Base-by-base conservation (phyloP, 2,888 invertebrate genomes). In the Amphipoea lucens region DNA sequence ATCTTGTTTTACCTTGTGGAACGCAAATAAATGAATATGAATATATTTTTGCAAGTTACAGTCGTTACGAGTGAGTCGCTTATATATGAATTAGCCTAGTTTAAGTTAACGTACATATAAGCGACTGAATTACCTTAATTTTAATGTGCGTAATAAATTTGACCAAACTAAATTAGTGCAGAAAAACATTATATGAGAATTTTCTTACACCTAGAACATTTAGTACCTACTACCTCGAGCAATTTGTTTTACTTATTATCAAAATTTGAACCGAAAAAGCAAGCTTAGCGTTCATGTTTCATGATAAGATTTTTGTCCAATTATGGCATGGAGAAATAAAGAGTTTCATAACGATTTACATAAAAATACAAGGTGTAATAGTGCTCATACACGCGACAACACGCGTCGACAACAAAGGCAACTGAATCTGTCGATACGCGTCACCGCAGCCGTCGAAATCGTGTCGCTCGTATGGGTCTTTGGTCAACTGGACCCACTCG, bases 171-270 rank as follows among this genome's bases (percentile, higher is more conserved):
- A 81, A 74, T 79, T 81, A 57, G 40, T 20, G 81, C 20, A 65
- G 40, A 40, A 57, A 29, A 79, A 4, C n/a, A 29, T 36, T 65
- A 29, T 29, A 4, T 48, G 23, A 40, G 51, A 29, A 48, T 54
- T 62, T 57, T 83, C 57, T 65, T 76, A 40, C 14, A 48, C 63
- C 68, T 76, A 63, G 83, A 12, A 68, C 48, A 54, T 73, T 70
- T 45, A 65, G 62, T 20, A 40, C 29, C 29, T 29, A 29, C 42
- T 60, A 48, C 54, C 14, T 62, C 20, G 20, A 57, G 54, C 70
- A 71, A 81, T 81, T 84, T 79, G 62, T 81, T 79, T 57, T 20
- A 29, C 40, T 36, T 77, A 45, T 9, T 54, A 51, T 40, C 23
- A 42, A 63, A 54, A 77, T 54, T 6, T 62, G 29, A 62, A 67